Evolutionary conservation across 2,888 invertebrate genomes (phyloP).

Genomic region (Pyralis farinalis): DNA sequence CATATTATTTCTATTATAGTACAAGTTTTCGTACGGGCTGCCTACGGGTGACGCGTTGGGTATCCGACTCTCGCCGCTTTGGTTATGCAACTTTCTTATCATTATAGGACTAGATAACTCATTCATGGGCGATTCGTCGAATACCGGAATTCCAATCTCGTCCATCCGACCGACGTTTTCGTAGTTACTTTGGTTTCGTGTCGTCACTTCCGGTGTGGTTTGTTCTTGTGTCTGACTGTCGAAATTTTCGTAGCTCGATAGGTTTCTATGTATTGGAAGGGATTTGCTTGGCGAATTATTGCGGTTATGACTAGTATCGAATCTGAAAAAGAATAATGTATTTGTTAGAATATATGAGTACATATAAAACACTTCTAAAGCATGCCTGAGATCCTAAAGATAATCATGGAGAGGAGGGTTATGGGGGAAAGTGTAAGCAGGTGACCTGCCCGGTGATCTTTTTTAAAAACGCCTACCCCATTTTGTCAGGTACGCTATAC

Average conservation of each 20-base stretch:
- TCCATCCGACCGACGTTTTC: constrained; percentile 68
- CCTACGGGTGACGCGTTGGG: constrained; percentile 44
- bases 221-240: constrained; percentile 54
- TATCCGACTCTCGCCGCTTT: constrained; percentile 28
- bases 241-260: constrained; percentile 80
- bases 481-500: too few relatives aligned
- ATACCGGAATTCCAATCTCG: constrained; percentile 70
- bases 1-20: constrained; percentile 55
- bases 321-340: constrained; percentile 48
- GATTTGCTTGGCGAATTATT: constrained; percentile 50
- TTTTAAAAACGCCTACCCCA: too few relatives aligned
- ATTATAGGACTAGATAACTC: constrained; percentile 67
- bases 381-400: too few relatives aligned
- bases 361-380: too few relatives aligned
- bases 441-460: too few relatives aligned
- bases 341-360: too few relatives aligned
- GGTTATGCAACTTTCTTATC: constrained; percentile 53
- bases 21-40: constrained; percentile 84
- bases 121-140: constrained; percentile 47
- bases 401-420: too few relatives aligned
- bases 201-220: constrained; percentile 54
- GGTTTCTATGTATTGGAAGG: constrained; percentile 56
- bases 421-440: too few relatives aligned
- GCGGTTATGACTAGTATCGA: constrained; percentile 69
- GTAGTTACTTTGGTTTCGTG: constrained; percentile 44